A percentile compares a stretch with the other conserved stretches of the same genome.
phyloP scores from a whole-genome alignment of 2,113 vertebrate species.

The Hippopotamus amphibius region DNA sequence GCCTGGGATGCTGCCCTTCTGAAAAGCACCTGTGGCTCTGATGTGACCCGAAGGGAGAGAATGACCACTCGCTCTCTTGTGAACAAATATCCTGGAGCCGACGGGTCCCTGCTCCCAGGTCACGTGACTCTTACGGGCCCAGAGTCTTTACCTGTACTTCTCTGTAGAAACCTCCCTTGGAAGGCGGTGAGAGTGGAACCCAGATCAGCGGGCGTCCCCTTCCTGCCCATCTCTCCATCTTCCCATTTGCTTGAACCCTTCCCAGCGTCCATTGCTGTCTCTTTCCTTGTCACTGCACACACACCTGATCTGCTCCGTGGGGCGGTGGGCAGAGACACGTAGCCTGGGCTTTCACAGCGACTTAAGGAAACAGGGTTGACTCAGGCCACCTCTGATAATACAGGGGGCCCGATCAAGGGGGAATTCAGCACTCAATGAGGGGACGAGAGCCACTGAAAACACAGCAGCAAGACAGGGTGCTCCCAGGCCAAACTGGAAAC shows the following conservation, averaged over 20 bases:
- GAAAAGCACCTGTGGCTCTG: too few species aligned
- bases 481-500: slow-evolving; percentile 41
- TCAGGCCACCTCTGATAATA: slow-evolving; percentile 67
- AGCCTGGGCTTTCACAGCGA: slow-evolving; percentile 71
- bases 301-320: slow-evolving; percentile 54
- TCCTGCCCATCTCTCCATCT: background rate
- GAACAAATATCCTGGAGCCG: background rate
- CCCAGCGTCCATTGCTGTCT: fast-evolving
- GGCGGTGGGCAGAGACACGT: slow-evolving; percentile 51
- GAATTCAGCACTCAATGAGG: background rate
- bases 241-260: too few species aligned
- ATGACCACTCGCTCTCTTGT: fast-evolving
- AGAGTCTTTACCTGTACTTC: background rate
- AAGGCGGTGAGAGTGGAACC: too few species aligned
- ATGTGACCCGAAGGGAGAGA: fast-evolving
- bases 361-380: slow-evolving; percentile 72
- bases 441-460: slow-evolving; percentile 65
- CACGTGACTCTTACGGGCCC: background rate
- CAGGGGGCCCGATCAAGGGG: slow-evolving; percentile 59
- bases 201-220: background rate
- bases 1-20: background rate
- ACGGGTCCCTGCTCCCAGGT: background rate
- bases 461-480: slow-evolving; percentile 64
- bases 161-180: background rate
- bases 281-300: slow-evolving; percentile 65